Evolutionary conservation across 1,140 invertebrate genomes (phyloP).

Genomic region (Drosophila jambulina): DNA sequence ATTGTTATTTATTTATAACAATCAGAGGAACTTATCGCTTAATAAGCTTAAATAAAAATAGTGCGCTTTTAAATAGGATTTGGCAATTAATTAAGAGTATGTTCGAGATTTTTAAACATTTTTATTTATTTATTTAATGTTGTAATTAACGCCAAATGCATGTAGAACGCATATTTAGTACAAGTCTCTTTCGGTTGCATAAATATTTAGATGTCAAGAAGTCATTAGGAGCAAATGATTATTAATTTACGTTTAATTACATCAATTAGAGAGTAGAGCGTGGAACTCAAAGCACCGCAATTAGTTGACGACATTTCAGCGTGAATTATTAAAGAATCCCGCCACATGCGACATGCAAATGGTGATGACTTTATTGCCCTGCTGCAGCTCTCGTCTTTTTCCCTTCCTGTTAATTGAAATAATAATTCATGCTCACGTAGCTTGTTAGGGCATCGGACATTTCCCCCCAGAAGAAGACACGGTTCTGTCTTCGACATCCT

Average conservation of each 20-base stretch:
- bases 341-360: slow-evolving; percentile 14
- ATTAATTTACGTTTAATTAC: slow-evolving; percentile 34
- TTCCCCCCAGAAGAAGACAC: slow-evolving; percentile 4
- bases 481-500: slow-evolving; percentile 18
- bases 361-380: slow-evolving; percentile 22
- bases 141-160: not conserved
- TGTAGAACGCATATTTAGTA: not conserved
- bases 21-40: not conserved
- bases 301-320: slow-evolving; percentile 19
- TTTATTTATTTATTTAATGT: too few relatives aligned
- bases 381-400: slow-evolving; percentile 4
- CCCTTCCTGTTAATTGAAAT: slow-evolving; percentile 33
- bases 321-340: slow-evolving; percentile 31
- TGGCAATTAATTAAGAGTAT: not conserved
- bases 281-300: slow-evolving; percentile 7
- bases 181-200: not conserved
- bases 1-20: not conserved
- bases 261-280: slow-evolving; percentile 15
- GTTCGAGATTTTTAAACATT: not conserved
- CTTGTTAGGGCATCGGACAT: slow-evolving; percentile 50
- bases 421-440: slow-evolving; percentile 46
- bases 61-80: not conserved
- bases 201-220: slow-evolving; percentile 3
- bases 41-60: not conserved
- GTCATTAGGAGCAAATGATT: slow-evolving; percentile 17